Conservation (phyloP, 2,797 vertebrate species). For the Pipistrellus nathusii region DNA sequence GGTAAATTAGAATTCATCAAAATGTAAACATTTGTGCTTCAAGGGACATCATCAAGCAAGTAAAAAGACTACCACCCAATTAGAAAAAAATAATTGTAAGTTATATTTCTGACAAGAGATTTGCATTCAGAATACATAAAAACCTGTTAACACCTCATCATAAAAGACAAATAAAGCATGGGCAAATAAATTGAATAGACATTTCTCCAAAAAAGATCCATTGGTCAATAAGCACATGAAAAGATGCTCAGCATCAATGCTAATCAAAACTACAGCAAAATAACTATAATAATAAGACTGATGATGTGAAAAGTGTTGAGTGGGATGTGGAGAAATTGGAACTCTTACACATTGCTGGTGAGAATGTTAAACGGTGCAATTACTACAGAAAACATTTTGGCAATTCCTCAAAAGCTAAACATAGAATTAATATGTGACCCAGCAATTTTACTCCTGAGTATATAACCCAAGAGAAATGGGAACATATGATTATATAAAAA, state of each 20-base stretch:
- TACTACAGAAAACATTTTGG: neutral
- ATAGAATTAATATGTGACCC: constrained; percentile 14
- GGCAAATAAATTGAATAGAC: neutral
- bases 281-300: neutral
- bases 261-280: neutral
- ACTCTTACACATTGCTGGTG: neutral
- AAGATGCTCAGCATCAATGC: neutral
- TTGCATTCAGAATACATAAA: neutral
- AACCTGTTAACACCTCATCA: neutral
- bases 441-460: neutral
- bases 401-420: constrained; percentile 24
- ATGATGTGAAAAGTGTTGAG: neutral
- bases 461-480: constrained; percentile 17
- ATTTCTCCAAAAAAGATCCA: neutral
- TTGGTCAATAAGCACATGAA: neutral
- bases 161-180: constrained; percentile 15
- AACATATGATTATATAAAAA: neutral
- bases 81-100: neutral
- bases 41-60: neutral
- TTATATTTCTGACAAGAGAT: neutral
- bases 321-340: neutral
- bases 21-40: neutral
- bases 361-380: neutral
- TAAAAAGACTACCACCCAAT: neutral
- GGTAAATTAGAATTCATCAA: neutral